Base-by-base conservation (phyloP, 92 coral and sea anemone species). In the Metridium senile region DNA sequence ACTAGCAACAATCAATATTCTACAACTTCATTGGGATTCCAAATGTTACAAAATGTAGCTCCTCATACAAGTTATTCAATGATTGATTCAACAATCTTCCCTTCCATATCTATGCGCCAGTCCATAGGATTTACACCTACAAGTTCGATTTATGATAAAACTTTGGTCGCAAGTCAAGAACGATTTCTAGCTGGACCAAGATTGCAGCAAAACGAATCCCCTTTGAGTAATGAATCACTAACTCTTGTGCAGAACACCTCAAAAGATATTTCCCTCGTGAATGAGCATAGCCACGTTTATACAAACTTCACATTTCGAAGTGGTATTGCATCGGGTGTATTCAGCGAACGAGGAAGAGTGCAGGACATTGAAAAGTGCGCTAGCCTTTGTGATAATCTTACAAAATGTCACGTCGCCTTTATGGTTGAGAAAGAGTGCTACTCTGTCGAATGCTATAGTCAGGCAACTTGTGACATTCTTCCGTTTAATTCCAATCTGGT, bases 401-500 rank as follows among this genome's bases (percentile, higher is more conserved):
- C 72, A 0, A 62, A 74, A 4, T 95, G 99, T 61, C 95, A 92
- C 65, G 92, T 95, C 27, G 99, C 97, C 0, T 89, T 87, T 58
- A 77, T 95, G 91, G 92, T 85, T 7, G 94, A 82, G 47, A 67
- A 77, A 7, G 70, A 76, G 0, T 95, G 99, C 63, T 95, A 87
- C 33, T 89, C 93, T 39, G 84, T 95, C 6, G 86, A 95, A 62
- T 95, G 99, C 68, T 91, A 89, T 87, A 92, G 90, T 69, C 92
- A 87, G 72, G 85, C 68, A 66, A 87, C 92, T 10, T 95, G 99
- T 64, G 97, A 91, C 68, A 81, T 91, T 26, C 83, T 89, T 0
- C 93, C 97, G 7, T 81, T 91, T 29, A 74, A 84, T 11, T 71
- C 97, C 4, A 89, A 86, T 13, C 43, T 84, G 47, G 76, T 91